phyloP scores from a whole-genome alignment of 2,888 invertebrate genomes.

The Autographa pulchrina region DNA sequence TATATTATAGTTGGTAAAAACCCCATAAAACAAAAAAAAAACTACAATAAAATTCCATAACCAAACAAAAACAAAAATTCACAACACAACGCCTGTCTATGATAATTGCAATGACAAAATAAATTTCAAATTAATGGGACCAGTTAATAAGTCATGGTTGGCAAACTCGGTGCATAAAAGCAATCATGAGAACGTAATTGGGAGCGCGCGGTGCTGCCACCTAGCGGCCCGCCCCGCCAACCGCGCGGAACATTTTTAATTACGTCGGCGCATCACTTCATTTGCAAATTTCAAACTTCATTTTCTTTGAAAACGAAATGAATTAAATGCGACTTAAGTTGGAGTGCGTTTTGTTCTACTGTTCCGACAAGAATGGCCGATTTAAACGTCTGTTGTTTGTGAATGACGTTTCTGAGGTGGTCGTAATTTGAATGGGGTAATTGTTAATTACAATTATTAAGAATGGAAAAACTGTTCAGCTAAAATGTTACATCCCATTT shows the following conservation, averaged over 20 bases:
- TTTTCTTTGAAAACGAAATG: slow-evolving; percentile 51
- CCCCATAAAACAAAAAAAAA: neutral
- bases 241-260: slow-evolving; percentile 79
- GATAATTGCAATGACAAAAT: slow-evolving; percentile 49
- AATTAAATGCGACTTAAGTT: slow-evolving; percentile 46
- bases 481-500: too few species aligned
- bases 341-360: slow-evolving; percentile 48
- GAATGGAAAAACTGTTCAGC: neutral
- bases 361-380: slow-evolving; percentile 27
- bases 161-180: slow-evolving; percentile 70
- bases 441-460: neutral
- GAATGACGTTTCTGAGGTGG: slow-evolving; percentile 38
- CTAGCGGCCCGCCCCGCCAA: slow-evolving; percentile 43
- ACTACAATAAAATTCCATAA: neutral
- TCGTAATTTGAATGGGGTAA: slow-evolving; percentile 10
- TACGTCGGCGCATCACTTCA: slow-evolving; percentile 79
- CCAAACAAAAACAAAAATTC: slow-evolving; percentile 15
- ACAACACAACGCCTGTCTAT: slow-evolving; percentile 11
- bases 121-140: slow-evolving; percentile 60
- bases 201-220: slow-evolving; percentile 49
- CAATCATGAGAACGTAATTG: slow-evolving; percentile 72
- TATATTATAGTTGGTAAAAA: too few species aligned
- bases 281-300: slow-evolving; percentile 71
- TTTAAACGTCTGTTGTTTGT: slow-evolving; percentile 39
- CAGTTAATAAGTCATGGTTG: slow-evolving; percentile 71